These are phyloP conservation scores for Diplogasteroides magnus DNA, from an alignment of 1,140 invertebrate genomes.

Conservation along the genomic window DNA sequence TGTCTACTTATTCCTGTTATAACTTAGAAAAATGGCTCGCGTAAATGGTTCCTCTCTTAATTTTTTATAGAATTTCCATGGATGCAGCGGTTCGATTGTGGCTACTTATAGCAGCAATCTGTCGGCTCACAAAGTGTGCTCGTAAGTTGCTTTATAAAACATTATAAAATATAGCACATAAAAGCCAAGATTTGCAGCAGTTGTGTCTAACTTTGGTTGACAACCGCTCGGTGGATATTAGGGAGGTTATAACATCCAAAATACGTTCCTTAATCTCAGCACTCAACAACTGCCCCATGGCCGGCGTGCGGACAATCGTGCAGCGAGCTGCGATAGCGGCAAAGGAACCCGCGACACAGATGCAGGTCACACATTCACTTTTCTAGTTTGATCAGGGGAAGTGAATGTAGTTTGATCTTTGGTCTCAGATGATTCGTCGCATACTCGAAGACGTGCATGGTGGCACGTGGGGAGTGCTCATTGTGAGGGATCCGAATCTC, in stretches of 20 bases:
- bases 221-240: too few relatives aligned
- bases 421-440: slow-evolving; percentile 44
- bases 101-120: background rate
- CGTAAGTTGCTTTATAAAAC: background rate
- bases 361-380: slow-evolving; percentile 22
- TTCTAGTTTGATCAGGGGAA: background rate
- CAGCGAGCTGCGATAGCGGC: slow-evolving; percentile 30
- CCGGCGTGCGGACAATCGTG: slow-evolving; percentile 30
- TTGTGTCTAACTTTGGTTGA: background rate
- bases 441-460: slow-evolving; percentile 54
- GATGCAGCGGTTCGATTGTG: background rate
- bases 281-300: slow-evolving; percentile 33
- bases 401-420: background rate
- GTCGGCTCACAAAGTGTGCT: background rate
- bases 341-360: slow-evolving; percentile 35
- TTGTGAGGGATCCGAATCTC: slow-evolving; percentile 40
- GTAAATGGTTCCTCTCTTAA: too few relatives aligned
- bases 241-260: background rate
- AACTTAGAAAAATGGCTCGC: too few relatives aligned
- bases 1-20: too few relatives aligned
- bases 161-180: background rate
- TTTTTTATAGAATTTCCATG: too few relatives aligned
- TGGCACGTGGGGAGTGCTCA: slow-evolving; percentile 51
- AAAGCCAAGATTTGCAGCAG: background rate
- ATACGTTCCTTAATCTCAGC: background rate